A percentile compares a stretch with the other conserved stretches of the same genome.
These are phyloP conservation scores for Stigmatopora nigra DNA, from an alignment of 2,113 vertebrate genomes.

Conservation along the genomic window DNA sequence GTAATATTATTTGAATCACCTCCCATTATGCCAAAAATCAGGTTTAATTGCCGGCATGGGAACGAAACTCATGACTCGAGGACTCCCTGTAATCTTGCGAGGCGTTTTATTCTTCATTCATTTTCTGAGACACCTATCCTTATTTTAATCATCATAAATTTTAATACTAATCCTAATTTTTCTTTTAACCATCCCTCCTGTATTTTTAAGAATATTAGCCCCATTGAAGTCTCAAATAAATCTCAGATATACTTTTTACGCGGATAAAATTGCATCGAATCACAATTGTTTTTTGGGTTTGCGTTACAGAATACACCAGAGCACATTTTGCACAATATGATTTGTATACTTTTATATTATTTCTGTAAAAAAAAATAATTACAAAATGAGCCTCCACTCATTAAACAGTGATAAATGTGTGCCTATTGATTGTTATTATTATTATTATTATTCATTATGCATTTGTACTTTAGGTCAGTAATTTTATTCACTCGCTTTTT, in stretches of 20 bases:
- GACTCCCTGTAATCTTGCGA: background rate
- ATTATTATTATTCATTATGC: slow-evolving; percentile 1
- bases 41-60: too few relatives aligned
- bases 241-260: background rate
- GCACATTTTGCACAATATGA: background rate
- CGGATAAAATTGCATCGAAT: background rate
- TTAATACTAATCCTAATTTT: background rate
- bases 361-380: background rate
- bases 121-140: too few relatives aligned
- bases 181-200: too few relatives aligned
- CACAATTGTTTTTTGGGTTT: background rate
- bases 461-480: background rate
- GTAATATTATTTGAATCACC: too few relatives aligned
- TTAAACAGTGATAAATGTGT: background rate
- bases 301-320: background rate
- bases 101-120: background rate
- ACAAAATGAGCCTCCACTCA: background rate
- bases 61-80: too few relatives aligned
- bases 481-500: slow-evolving; percentile 3
- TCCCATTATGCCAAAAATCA: too few relatives aligned
- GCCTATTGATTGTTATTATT: background rate
- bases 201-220: background rate
- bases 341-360: slow-evolving; percentile 1
- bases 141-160: background rate
- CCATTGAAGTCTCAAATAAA: background rate